phyloP scores from a whole-genome alignment of 2,888 invertebrate genomes.

The Eupithecia pulchellata region DNA sequence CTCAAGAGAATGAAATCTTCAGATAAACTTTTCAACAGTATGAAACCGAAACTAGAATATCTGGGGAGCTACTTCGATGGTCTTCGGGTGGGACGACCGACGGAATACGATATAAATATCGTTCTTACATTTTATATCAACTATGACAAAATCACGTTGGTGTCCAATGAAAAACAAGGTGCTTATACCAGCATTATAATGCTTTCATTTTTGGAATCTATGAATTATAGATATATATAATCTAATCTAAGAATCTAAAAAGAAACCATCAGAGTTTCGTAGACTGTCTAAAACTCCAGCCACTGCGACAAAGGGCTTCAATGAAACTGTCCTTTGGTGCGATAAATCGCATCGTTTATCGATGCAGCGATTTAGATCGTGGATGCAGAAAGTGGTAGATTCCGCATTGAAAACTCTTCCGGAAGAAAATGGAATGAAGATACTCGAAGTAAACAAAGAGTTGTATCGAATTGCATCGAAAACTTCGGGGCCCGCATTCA shows the following conservation, averaged over 20 bases:
- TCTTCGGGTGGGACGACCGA: conserved; percentile 65
- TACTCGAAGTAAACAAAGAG: conserved; percentile 53
- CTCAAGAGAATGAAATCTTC: conserved; percentile 57
- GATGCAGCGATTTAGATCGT: conserved; percentile 57
- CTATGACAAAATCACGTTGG: conserved; percentile 59
- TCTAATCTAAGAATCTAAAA: too few species aligned
- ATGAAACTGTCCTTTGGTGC: conserved; percentile 64
- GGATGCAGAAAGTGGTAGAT: conserved; percentile 69
- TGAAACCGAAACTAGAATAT: conserved; percentile 66
- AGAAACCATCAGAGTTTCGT: conserved; percentile 67
- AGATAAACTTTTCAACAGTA: conserved; percentile 57
- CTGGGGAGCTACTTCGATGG: conserved; percentile 71
- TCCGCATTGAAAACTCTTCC: conserved; percentile 57
- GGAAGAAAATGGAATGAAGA: conserved; percentile 51
- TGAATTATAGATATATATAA: too few species aligned
- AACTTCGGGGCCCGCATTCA: conserved; percentile 67
- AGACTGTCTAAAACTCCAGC: conserved; percentile 57
- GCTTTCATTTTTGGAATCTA: too few species aligned
- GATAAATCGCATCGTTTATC: conserved; percentile 56
- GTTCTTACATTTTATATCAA: conserved; percentile 61
- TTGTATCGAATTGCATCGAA: conserved; percentile 56
- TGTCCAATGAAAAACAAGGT: conserved; percentile 49
- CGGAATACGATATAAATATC: conserved; percentile 68
- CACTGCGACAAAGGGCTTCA: conserved; percentile 59
- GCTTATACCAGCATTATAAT: conserved; percentile 61